phyloP scores from a whole-genome alignment of 2,113 vertebrate species.

The Pantherophis guttatus region DNA sequence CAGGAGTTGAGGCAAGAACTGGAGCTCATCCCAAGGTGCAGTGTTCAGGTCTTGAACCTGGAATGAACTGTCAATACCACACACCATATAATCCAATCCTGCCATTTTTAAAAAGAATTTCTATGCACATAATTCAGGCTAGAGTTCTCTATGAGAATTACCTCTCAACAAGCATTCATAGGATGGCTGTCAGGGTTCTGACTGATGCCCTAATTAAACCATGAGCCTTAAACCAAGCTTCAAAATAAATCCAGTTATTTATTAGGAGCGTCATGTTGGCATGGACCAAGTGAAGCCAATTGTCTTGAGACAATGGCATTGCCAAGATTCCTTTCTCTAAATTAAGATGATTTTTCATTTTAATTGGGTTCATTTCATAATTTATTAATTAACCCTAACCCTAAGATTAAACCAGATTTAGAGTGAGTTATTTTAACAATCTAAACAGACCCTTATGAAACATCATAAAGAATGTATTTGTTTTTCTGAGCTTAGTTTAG shows the following conservation, averaged over 20 bases:
- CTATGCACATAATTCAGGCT: not conserved
- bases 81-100: not conserved
- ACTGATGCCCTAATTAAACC: too few species aligned
- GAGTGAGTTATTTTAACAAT: not conserved
- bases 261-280: too few species aligned
- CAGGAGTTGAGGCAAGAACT: not conserved
- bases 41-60: not conserved
- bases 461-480: not conserved
- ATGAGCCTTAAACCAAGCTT: too few species aligned
- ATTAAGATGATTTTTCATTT: not conserved
- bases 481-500: not conserved
- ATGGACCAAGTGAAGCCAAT: too few species aligned
- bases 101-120: not conserved
- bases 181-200: too few species aligned
- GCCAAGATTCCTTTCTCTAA: not conserved
- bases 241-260: too few species aligned
- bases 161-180: not conserved
- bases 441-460: not conserved
- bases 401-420: not conserved
- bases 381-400: not conserved
- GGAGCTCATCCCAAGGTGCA: not conserved
- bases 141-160: not conserved
- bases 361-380: not conserved
- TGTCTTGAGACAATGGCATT: too few species aligned
- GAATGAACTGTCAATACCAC: not conserved